Conservation (phyloP, 2,888 invertebrate species). For the Litoditis marina region DNA sequence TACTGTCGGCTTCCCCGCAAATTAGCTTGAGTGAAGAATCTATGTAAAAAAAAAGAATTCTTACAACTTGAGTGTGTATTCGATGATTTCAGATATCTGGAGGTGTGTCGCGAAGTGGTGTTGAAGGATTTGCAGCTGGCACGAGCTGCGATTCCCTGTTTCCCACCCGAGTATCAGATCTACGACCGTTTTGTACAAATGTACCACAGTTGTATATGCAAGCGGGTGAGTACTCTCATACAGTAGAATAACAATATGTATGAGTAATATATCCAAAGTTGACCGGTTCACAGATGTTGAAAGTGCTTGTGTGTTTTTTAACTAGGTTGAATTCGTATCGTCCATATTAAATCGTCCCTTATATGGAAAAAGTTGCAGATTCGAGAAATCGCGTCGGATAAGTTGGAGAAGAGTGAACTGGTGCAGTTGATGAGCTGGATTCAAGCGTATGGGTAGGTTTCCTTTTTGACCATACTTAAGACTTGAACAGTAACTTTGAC, state of each 20-base stretch:
- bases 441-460: conserved; percentile 73
- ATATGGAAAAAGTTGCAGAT: conserved; percentile 67
- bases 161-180: conserved; percentile 90
- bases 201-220: conserved; percentile 80
- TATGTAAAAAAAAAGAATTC: too few species aligned
- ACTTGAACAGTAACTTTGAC: too few species aligned
- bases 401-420: conserved; percentile 91
- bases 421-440: conserved; percentile 90
- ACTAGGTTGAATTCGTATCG: too few species aligned
- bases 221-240: conserved; percentile 36
- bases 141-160: conserved; percentile 74
- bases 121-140: conserved; percentile 55
- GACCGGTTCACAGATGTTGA: not conserved
- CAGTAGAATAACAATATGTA: too few species aligned
- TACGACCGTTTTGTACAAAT: conserved; percentile 84
- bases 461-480: not conserved
- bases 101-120: conserved; percentile 65
- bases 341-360: too few species aligned
- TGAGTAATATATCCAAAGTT: too few species aligned
- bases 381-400: conserved; percentile 80
- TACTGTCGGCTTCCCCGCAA: too few species aligned
- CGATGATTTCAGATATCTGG: conserved; percentile 73
- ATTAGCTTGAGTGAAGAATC: too few species aligned
- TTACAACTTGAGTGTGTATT: too few species aligned
- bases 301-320: not conserved